Evolutionary conservation across 2,113 vertebrate genomes (phyloP).

Genomic region (Neolamprologus tretocephalus): DNA sequence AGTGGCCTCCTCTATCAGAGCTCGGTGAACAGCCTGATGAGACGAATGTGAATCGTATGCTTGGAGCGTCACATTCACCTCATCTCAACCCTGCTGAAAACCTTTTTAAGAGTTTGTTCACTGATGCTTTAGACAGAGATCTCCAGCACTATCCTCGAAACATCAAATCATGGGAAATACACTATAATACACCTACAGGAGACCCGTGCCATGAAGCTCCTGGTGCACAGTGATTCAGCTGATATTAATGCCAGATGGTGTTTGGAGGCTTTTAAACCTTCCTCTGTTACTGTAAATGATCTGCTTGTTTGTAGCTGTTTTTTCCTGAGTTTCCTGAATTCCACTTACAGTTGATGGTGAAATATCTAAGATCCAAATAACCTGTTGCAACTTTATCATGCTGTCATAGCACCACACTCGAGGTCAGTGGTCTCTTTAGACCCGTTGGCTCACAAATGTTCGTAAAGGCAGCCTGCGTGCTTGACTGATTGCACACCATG

Average conservation of each 20-base stretch:
- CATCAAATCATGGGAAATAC: neutral
- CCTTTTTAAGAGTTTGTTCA: neutral
- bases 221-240: neutral
- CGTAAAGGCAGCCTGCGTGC: rapidly evolving
- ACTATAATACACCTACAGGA: neutral
- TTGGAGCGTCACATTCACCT: neutral
- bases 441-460: rapidly evolving
- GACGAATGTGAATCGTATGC: rapidly evolving
- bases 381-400: neutral
- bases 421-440: neutral
- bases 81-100: neutral
- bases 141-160: neutral
- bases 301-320: neutral
- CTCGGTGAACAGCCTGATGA: neutral
- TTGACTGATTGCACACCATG: neutral
- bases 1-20: neutral
- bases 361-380: neutral
- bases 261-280: neutral
- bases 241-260: neutral
- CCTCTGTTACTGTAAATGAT: neutral
- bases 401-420: neutral
- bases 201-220: neutral
- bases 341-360: neutral
- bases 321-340: neutral
- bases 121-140: neutral